Evolutionary conservation across 1,140 invertebrate species (phyloP), one percentile per base, ranked within the genome.

Genomic region (Drosophila leontia): DNA sequence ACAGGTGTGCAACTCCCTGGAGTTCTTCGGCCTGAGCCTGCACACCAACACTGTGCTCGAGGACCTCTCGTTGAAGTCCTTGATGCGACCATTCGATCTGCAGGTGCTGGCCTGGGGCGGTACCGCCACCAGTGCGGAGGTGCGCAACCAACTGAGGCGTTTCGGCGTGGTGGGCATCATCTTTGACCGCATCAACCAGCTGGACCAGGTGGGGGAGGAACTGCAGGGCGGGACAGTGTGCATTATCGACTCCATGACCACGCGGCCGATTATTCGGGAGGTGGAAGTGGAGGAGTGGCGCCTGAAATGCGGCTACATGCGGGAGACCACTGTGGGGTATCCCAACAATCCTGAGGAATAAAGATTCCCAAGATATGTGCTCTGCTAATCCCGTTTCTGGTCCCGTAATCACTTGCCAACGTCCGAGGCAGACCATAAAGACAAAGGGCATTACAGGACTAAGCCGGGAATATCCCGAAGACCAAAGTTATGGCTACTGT

Each of bases 11-110:
- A 91, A 95, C 23, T 95, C 95, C 76, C 94, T 96, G 37, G 96
- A 97, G 87, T 95, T 98, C 45, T 93, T 98, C 62, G 98, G 98
- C 12, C 95, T 99, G 44, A 96, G 97, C 75, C 96, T 97, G 1
- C 96, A 98, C 82, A 96, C 97, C 0, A 97, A 97, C 92, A 96
- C 98, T 82, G 93, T 99, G 58, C 93, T 99, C 17, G 92, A 96
- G 42, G 96, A 98, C 92, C 94, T 96, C 4, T 94, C 94, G 1
- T 19, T 53, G 1, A 17, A 95, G 96, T 92, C 94, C 92, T 5
- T 50, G 3, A 41, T 90, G 0, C 56, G 47, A 0, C 65, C 61
- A 9, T 37, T 76, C 7, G 47, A 48, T 4, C 32, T 90, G 23
- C 13, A 61, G 3, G 17, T 50, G 0, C 1, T 80, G 1, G 47